phyloP scores from a whole-genome alignment of 2,113 vertebrate species.

The Dolichotis patagonum region DNA sequence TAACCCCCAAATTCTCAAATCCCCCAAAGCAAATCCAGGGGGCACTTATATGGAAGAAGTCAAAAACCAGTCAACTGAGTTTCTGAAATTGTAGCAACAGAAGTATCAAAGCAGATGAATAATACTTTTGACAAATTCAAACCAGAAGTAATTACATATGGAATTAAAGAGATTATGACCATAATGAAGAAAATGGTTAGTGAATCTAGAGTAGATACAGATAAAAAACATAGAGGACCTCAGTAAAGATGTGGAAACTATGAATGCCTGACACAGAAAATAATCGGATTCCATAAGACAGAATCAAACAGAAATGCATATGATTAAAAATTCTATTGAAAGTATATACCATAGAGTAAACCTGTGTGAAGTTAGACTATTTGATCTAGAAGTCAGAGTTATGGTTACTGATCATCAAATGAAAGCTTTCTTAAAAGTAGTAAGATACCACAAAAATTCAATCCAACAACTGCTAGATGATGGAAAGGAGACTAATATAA shows the following conservation, averaged over 20 bases:
- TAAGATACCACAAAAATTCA: no score
- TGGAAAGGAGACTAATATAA: no score
- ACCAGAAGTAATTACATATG: neutral
- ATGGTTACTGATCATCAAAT: neutral
- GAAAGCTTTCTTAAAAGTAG: neutral
- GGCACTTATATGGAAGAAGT: neutral
- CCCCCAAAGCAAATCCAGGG: neutral
- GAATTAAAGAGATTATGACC: no score
- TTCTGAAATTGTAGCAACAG: neutral
- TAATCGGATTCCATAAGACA: neutral
- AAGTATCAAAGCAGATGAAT: neutral
- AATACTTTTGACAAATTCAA: neutral
- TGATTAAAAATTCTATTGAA: neutral
- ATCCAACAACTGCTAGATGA: no score
- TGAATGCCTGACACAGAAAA: neutral
- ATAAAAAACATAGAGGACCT: no score
- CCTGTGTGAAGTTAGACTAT: no score
- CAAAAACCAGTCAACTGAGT: neutral
- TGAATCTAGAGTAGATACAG: no score
- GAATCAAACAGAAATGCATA: neutral
- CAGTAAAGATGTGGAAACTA: neutral
- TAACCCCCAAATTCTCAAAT: neutral
- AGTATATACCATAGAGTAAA: neutral
- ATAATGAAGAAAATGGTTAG: no score
- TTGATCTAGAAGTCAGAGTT: neutral